These are phyloP conservation scores for Oreohelix idahoensis DNA, from an alignment of 1,140 invertebrate genomes.

Conservation along the genomic window DNA sequence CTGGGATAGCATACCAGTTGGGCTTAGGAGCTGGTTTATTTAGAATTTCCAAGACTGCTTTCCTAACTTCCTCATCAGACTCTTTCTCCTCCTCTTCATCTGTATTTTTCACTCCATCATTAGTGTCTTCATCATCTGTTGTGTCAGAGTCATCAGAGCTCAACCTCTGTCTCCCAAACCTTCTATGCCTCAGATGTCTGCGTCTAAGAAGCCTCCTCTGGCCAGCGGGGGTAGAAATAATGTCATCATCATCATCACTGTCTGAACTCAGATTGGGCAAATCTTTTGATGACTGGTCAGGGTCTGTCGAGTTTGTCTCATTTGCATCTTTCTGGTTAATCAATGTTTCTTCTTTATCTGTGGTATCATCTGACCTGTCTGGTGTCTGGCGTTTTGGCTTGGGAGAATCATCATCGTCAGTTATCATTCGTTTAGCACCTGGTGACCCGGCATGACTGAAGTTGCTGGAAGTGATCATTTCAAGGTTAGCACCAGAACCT, in stretches of 20 bases:
- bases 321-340: constrained; percentile 58
- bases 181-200: not conserved
- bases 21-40: constrained; percentile 77
- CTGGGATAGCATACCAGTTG: constrained; percentile 78
- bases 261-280: not conserved
- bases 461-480: not conserved
- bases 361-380: constrained; percentile 58
- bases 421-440: not conserved
- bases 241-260: constrained; percentile 19
- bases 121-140: constrained; percentile 57
- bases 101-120: constrained; percentile 55
- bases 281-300: not conserved
- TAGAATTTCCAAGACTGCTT: constrained; percentile 72
- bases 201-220: not conserved
- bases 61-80: constrained; percentile 23
- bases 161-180: not conserved
- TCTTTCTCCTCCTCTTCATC: constrained; percentile 66
- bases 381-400: constrained; percentile 80
- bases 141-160: constrained; percentile 42
- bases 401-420: constrained; percentile 68
- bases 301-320: not conserved
- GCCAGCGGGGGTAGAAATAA: not conserved
- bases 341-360: constrained; percentile 50
- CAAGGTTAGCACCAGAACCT: not conserved
- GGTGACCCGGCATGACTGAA: not conserved